Percentiles rank a stretch among this genome's conserved stretches.
phyloP scores from a whole-genome alignment of 2,888 invertebrate genomes.

The Caenorhabditis afra region DNA sequence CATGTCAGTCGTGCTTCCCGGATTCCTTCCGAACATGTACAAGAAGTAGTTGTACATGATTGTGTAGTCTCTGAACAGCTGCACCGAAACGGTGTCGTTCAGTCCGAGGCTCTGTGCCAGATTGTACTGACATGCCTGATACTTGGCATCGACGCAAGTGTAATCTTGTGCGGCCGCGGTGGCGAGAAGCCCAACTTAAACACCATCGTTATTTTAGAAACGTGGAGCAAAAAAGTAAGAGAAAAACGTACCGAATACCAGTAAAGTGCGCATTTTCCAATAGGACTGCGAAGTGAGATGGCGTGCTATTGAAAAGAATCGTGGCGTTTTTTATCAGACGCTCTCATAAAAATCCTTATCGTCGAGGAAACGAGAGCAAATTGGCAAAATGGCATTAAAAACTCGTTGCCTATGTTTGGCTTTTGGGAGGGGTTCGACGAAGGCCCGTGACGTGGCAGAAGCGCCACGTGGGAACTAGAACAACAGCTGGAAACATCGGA shows the following conservation, averaged over 20 bases:
- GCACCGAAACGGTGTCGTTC: constrained; percentile 47
- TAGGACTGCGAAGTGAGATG: constrained; percentile 3
- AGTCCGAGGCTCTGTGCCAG: constrained; percentile 49
- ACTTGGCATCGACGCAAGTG: constrained; percentile 51
- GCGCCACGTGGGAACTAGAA: constrained; percentile 1
- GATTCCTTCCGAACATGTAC: constrained; percentile 60
- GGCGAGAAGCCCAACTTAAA: constrained; percentile 10
- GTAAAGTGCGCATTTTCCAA: constrained; percentile 18
- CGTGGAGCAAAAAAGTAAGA: background rate
- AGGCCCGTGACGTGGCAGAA: background rate
- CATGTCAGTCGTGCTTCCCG: constrained; percentile 59
- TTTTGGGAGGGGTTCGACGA: constrained; percentile 24
- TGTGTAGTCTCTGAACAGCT: constrained; percentile 63
- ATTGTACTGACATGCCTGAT: constrained; percentile 58
- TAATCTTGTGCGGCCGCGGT: constrained; percentile 6
- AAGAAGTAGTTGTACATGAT: constrained; percentile 68
- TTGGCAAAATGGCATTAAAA: constrained; percentile 27
- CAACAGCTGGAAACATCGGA: background rate
- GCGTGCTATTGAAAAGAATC: constrained; percentile 16
- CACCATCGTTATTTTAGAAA: background rate
- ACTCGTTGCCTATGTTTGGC: constrained; percentile 19
- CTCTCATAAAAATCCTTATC: constrained; percentile 28
- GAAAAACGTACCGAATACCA: constrained; percentile 10
- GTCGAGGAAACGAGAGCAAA: background rate
- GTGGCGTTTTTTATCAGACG: constrained; percentile 21